Evolutionary conservation across 2,113 vertebrate genomes (phyloP).

Genomic region (Crotalus tigris): DNA sequence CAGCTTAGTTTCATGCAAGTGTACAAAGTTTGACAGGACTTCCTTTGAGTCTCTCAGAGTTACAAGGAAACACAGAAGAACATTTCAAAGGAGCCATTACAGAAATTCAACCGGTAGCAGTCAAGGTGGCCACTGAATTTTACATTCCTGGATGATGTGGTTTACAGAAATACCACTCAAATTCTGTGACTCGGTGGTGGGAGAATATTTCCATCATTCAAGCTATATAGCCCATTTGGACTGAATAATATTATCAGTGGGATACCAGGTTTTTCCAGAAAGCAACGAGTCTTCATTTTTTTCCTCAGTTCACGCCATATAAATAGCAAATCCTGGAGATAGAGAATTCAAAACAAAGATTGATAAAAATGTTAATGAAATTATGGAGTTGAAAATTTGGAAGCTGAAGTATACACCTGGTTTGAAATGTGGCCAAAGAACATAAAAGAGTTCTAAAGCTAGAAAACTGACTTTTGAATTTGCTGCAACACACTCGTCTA

Average conservation of each 20-base stretch:
- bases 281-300: background rate
- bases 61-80: background rate
- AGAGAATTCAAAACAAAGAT: background rate
- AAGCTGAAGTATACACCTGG: background rate
- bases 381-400: background rate
- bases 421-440: background rate
- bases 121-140: background rate
- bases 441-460: background rate
- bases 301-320: background rate
- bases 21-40: too few species aligned
- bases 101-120: background rate
- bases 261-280: background rate
- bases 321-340: background rate
- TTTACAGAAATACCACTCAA: background rate
- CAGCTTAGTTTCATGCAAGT: background rate
- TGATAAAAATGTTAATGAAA: background rate
- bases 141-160: background rate
- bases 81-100: background rate
- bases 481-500: background rate
- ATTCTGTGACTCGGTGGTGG: background rate
- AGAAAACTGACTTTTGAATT: background rate
- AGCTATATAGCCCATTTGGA: background rate
- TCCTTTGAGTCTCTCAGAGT: background rate
- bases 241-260: background rate
- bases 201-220: background rate